A percentile compares a stretch with the other conserved stretches of the same genome.
Evolutionary conservation across 2,113 vertebrate species (phyloP).

Genomic region (Atrichornis clamosus): DNA sequence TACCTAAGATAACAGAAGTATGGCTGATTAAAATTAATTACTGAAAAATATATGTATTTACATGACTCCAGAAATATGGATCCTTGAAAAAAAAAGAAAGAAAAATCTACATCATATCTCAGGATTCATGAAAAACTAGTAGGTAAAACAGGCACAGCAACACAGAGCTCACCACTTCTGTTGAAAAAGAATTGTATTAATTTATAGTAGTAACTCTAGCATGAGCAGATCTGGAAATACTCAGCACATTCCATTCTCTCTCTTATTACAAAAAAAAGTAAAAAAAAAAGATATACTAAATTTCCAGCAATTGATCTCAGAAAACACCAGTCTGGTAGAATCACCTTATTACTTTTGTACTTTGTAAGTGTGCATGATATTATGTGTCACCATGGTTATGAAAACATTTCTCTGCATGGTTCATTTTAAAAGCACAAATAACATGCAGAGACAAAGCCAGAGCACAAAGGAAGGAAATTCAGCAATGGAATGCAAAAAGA

Average conservation of each 20-base stretch:
- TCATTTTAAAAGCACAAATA: slow-evolving; percentile 3
- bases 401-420: not conserved
- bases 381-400: slow-evolving; percentile 2
- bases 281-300: not conserved
- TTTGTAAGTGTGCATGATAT: not conserved
- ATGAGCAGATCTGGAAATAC: not conserved
- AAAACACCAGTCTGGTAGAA: not conserved
- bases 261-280: not conserved
- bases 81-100: not conserved
- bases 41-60: not conserved
- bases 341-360: slow-evolving; percentile 13
- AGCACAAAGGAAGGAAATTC: slow-evolving; percentile 4
- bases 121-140: not conserved
- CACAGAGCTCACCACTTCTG: not conserved
- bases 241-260: not conserved
- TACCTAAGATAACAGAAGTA: not conserved
- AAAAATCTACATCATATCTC: not conserved
- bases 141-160: not conserved
- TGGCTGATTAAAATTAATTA: not conserved
- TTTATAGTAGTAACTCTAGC: not conserved
- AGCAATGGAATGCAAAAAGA: not conserved
- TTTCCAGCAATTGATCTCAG: slow-evolving; percentile 3
- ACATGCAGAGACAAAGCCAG: not conserved
- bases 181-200: not conserved
- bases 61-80: not conserved